phyloP scores from a whole-genome alignment of 2,888 invertebrate genomes.

The Mythimna albipuncta region DNA sequence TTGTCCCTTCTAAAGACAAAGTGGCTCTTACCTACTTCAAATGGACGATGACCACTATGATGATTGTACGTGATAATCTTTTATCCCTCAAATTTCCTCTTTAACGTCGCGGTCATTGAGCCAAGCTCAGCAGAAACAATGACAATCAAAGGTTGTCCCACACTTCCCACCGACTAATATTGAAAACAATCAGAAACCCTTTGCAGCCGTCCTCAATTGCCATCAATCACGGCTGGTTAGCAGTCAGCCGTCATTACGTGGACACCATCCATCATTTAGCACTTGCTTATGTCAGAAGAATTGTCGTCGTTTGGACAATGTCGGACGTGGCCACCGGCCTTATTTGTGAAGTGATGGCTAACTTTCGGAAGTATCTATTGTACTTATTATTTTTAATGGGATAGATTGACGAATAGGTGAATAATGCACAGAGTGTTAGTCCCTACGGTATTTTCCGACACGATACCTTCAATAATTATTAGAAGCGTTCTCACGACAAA shows the following conservation, averaged over 20 bases:
- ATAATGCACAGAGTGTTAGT: too few relatives aligned
- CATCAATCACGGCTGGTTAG: slow-evolving; percentile 66
- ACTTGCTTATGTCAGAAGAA: slow-evolving; percentile 63
- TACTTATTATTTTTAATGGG: slow-evolving; percentile 3
- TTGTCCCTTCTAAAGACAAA: too few relatives aligned
- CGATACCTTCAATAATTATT: too few relatives aligned
- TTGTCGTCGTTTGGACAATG: slow-evolving; percentile 45
- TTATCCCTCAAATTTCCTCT: background rate
- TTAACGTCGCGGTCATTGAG: slow-evolving; percentile 17
- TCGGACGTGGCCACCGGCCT: slow-evolving; percentile 52
- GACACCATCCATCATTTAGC: slow-evolving; percentile 65
- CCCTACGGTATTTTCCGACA: too few relatives aligned
- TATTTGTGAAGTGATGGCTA: slow-evolving; percentile 41
- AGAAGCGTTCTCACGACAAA: too few relatives aligned
- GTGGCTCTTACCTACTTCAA: background rate
- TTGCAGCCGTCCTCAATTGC: slow-evolving; percentile 45
- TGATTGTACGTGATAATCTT: too few relatives aligned
- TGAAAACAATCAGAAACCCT: slow-evolving; percentile 56
- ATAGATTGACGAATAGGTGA: background rate
- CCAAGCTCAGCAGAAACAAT: slow-evolving; percentile 12
- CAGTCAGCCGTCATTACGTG: slow-evolving; percentile 36
- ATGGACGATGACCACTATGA: too few relatives aligned
- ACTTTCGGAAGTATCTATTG: background rate
- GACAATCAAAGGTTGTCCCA: slow-evolving; percentile 25
- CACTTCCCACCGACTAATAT: slow-evolving; percentile 43